phyloP scores from a whole-genome alignment of 2,888 invertebrate species.

The Steinernema hermaphroditum region DNA sequence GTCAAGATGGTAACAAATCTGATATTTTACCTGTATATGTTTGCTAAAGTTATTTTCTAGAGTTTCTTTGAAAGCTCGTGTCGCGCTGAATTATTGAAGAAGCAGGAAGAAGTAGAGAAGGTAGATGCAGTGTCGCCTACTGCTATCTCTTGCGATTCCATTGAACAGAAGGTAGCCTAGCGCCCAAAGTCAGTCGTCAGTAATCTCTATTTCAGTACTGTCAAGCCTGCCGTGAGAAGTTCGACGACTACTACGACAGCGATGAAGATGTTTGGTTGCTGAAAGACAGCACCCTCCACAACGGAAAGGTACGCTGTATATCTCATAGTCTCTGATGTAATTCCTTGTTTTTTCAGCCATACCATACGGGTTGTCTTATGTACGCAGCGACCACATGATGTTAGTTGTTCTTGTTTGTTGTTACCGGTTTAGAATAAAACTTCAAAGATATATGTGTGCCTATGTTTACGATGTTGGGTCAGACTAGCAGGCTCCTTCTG shows the following conservation, averaged over 20 bases:
- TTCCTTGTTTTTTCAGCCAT: not conserved
- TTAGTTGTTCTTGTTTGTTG: too few species aligned
- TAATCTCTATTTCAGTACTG: constrained; percentile 70
- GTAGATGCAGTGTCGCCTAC: not conserved
- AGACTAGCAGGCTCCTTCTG: too few species aligned
- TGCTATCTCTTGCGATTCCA: not conserved
- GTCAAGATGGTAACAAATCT: not conserved
- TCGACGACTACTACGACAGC: constrained; percentile 93
- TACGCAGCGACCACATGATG: too few species aligned
- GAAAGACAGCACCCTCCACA: constrained; percentile 41
- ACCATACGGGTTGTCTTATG: not conserved
- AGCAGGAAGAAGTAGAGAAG: not conserved
- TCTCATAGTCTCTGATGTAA: not conserved
- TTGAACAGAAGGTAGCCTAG: not conserved
- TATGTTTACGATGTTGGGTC: too few species aligned
- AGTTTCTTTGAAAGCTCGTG: not conserved
- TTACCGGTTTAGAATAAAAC: too few species aligned
- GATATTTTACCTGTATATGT: too few species aligned
- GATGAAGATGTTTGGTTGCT: constrained; percentile 97
- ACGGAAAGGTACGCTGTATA: not conserved
- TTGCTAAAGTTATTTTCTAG: not conserved
- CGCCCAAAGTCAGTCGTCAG: not conserved
- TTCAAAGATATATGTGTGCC: too few species aligned
- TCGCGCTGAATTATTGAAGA: not conserved
- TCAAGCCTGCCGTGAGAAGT: constrained; percentile 86